Conservation (phyloP, 2,888 invertebrate species). For the Blera fallax region DNA sequence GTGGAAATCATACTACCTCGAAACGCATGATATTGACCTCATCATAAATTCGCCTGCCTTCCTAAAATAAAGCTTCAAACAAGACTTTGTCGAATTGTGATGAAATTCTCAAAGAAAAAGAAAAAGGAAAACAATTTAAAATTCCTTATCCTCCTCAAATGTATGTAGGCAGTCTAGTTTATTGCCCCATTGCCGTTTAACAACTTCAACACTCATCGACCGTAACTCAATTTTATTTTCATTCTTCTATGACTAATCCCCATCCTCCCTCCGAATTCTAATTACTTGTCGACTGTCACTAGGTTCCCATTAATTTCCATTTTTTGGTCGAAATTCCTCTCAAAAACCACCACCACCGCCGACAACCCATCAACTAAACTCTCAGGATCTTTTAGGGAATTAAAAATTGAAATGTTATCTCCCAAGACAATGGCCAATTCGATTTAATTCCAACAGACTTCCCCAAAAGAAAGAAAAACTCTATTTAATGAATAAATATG, state of each 20-base stretch:
- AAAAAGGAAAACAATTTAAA: neutral
- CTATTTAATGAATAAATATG: conserved; percentile 42
- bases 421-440: conserved; percentile 47
- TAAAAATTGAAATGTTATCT: conserved; percentile 66
- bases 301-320: conserved; percentile 42
- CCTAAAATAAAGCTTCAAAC: neutral
- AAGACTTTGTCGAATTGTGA: neutral
- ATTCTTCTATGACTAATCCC: neutral
- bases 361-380: conserved; percentile 28
- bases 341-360: conserved; percentile 11
- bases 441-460: neutral
- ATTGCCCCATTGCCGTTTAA: neutral
- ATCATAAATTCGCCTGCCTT: neutral
- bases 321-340: conserved; percentile 32
- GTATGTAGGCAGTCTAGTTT: neutral
- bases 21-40: too few relatives aligned
- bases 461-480: conserved; percentile 17
- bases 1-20: too few relatives aligned
- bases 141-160: neutral
- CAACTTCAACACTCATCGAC: conserved; percentile 24
- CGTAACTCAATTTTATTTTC: conserved; percentile 38
- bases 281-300: neutral
- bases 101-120: neutral
- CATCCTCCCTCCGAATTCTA: neutral
- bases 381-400: conserved; percentile 23